Evolutionary conservation across 2,113 vertebrate species (phyloP).

Genomic region (Pygathrix nemaeus): DNA sequence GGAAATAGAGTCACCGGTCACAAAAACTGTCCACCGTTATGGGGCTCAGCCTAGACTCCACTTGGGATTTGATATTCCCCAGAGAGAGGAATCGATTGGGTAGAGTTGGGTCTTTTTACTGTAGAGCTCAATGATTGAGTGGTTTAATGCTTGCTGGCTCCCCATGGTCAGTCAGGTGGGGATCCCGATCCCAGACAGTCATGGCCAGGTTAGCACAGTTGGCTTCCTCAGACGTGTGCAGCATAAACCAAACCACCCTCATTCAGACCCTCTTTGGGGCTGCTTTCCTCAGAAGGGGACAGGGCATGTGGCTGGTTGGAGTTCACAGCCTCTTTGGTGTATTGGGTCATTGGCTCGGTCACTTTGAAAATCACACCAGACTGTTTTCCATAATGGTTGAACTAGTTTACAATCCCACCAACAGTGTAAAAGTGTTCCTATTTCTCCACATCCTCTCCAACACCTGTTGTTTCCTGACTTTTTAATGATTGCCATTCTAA

Average conservation of each 20-base stretch:
- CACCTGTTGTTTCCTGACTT: no score
- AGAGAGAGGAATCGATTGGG: not conserved
- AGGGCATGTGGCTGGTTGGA: not conserved
- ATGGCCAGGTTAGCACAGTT: no score
- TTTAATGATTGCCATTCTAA: no score
- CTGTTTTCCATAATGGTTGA: no score
- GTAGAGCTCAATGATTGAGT: not conserved
- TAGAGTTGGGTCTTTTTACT: not conserved
- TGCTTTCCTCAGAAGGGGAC: not conserved
- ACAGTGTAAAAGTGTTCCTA: no score
- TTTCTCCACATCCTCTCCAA: no score
- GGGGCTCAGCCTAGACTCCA: not conserved
- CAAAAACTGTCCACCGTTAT: not conserved
- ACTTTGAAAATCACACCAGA: not conserved
- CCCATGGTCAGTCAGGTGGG: not conserved
- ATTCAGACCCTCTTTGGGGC: not conserved
- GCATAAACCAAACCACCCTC: not conserved
- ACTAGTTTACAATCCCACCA: no score
- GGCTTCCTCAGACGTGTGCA: not conserved
- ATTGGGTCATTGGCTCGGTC: not conserved
- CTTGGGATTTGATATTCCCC: not conserved
- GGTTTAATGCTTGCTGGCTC: not conserved
- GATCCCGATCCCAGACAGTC: not conserved
- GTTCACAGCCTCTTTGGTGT: not conserved
- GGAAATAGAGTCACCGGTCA: not conserved